These are phyloP conservation scores for Cryptocephalus moraei DNA, from an alignment of 2,888 invertebrate species.

Conservation along the genomic window DNA sequence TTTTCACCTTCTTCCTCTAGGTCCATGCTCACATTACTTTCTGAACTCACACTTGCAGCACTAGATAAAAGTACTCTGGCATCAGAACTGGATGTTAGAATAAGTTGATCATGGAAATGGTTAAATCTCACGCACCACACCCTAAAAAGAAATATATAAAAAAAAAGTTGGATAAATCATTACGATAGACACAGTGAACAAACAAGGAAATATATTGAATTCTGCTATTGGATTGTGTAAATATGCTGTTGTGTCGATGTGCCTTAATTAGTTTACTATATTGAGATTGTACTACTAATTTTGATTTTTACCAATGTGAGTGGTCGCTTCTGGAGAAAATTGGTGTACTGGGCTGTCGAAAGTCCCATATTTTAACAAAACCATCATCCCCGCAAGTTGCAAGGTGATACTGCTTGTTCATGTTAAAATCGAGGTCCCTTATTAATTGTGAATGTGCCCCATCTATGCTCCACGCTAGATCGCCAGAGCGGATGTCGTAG, in stretches of 20 bases:
- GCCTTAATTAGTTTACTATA: too few species aligned
- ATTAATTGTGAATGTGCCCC: constrained; percentile 77
- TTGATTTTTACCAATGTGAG: constrained; percentile 61
- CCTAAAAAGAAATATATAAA: constrained; percentile 38
- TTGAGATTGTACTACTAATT: too few species aligned
- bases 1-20: constrained; percentile 39
- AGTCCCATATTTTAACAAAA: constrained; percentile 92
- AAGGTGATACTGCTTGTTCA: constrained; percentile 91
- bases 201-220: background rate
- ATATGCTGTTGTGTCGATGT: too few species aligned
- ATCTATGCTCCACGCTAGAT: constrained; percentile 72
- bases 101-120: constrained; percentile 91
- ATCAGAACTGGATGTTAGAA: constrained; percentile 91
- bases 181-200: background rate
- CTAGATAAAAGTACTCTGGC: constrained; percentile 83
- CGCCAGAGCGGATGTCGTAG: constrained; percentile 74
- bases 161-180: background rate
- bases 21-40: constrained; percentile 49
- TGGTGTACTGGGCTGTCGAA: constrained; percentile 68
- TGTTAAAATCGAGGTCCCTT: constrained; percentile 91
- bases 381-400: constrained; percentile 96
- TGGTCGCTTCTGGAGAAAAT: constrained; percentile 74
- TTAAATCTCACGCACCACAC: constrained; percentile 94
- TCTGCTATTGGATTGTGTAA: too few species aligned
- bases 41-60: constrained; percentile 79